Evolutionary conservation across 1,140 invertebrate species (phyloP), one percentile per base, ranked within the genome.

Genomic region (Triops longicaudatus): DNA sequence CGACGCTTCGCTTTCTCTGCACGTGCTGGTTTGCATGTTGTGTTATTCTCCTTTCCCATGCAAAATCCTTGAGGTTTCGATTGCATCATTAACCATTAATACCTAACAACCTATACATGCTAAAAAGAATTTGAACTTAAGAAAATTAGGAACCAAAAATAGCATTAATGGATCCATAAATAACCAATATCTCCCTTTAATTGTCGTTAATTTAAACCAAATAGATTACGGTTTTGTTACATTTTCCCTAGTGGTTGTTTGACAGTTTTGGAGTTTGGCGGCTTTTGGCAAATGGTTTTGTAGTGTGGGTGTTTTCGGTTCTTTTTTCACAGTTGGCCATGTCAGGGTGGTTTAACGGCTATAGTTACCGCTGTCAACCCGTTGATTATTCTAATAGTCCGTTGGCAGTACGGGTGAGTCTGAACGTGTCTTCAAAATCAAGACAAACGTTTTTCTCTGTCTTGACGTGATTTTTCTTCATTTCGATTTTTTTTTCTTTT

Each of bases 281-380:
- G 28, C 43, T 42, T 42, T 26, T 75, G 31, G 17, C 22, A 75
- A 63, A 26, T 17, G 74, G 63, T 50, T 50, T 75, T 42, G 50
- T 44, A 28, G 43, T 28, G 4, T 75, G 22, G 43, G 43, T 75
- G 43, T 43, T 75, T 43, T 50, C 43, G 74, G 74, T 75, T 75
- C 63, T 75, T 78, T n/a, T 42, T 78, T 72, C 73, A 43, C 77
- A 78, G 74, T 50, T 78, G 17, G 78, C 63, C 43, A 27, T 78
- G 44, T 78, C 71, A 37, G 80, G 80, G 5, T 80, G 80, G 80
- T 50, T 80, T 27, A 75, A 75, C 71, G 72, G 80, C 28, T 87
- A 87, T 80, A 87, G 82, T 81, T 87, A 85, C 80, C 82, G 82
- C 44, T 88, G 87, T 81, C 86, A 88, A 81, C 84, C 85, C n/a